phyloP scores from a whole-genome alignment of 2,888 invertebrate genomes.

The Xestia ashworthii region DNA sequence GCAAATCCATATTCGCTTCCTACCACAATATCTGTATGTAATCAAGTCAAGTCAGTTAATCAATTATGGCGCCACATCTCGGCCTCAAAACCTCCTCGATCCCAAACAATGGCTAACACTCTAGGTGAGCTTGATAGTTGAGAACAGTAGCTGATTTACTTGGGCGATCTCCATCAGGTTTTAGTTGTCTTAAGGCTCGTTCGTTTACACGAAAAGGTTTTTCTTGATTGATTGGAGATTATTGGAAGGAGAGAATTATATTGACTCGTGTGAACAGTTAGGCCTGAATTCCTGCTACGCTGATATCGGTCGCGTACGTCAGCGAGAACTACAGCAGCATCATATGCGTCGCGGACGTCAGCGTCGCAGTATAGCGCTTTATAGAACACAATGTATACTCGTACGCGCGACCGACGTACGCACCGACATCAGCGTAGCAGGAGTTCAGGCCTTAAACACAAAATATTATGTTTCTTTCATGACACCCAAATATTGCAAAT shows the following conservation, averaged over 20 bases:
- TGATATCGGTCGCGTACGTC: too few species aligned
- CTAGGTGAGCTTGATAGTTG: constrained; percentile 15
- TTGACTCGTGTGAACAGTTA: neutral
- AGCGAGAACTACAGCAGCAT: too few species aligned
- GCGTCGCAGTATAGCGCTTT: too few species aligned
- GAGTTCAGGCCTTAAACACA: neutral
- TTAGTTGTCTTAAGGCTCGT: too few species aligned
- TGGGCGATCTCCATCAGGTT: neutral
- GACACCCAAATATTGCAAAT: constrained; percentile 7
- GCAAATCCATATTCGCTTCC: neutral
- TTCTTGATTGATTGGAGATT: neutral
- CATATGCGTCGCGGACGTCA: too few species aligned
- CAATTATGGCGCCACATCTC: constrained; percentile 8
- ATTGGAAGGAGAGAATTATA: neutral
- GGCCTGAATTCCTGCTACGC: too few species aligned
- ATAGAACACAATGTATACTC: too few species aligned
- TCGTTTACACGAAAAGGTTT: neutral
- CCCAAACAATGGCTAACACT: constrained; percentile 11
- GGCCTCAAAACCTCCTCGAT: constrained; percentile 4
- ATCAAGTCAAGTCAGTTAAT: neutral
- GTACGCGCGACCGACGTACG: too few species aligned
- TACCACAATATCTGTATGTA: neutral
- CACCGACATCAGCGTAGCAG: too few species aligned
- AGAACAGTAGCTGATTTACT: constrained; percentile 3
- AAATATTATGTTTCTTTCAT: neutral